phyloP scores from a whole-genome alignment of 92 coral and sea anemone species.

The Anthopleura xanthogrammica region DNA sequence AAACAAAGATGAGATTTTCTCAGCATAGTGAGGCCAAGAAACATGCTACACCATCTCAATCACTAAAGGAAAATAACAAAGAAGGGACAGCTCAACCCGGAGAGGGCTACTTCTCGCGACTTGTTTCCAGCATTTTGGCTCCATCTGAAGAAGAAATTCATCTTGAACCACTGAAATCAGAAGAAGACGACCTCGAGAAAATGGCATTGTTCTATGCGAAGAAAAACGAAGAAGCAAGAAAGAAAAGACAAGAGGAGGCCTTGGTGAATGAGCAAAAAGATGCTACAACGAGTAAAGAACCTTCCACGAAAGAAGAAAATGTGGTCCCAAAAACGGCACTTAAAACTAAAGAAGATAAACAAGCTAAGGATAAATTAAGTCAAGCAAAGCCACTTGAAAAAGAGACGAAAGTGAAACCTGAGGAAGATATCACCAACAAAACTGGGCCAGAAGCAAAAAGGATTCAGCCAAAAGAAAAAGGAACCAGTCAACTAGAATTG shows the following conservation, averaged over 20 bases:
- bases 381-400: background rate
- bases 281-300: background rate
- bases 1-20: background rate
- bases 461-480: background rate
- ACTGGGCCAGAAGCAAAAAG: background rate
- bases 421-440: background rate
- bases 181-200: slow-evolving; percentile 20
- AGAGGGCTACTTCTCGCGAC: slow-evolving; percentile 24
- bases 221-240: slow-evolving; percentile 32
- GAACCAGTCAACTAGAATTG: background rate
- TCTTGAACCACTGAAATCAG: background rate
- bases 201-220: slow-evolving; percentile 21
- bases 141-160: slow-evolving; percentile 9
- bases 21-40: background rate
- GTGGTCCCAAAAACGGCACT: background rate
- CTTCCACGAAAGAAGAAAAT: background rate
- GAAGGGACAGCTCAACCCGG: background rate
- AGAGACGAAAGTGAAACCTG: background rate
- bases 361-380: background rate
- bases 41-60: background rate
- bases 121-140: slow-evolving; percentile 10
- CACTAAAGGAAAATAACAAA: background rate
- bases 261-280: background rate
- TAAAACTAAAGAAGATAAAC: background rate
- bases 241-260: slow-evolving; percentile 6